Base-by-base conservation (phyloP, 2,888 invertebrate genomes). In the Drosophila seclusa region DNA sequence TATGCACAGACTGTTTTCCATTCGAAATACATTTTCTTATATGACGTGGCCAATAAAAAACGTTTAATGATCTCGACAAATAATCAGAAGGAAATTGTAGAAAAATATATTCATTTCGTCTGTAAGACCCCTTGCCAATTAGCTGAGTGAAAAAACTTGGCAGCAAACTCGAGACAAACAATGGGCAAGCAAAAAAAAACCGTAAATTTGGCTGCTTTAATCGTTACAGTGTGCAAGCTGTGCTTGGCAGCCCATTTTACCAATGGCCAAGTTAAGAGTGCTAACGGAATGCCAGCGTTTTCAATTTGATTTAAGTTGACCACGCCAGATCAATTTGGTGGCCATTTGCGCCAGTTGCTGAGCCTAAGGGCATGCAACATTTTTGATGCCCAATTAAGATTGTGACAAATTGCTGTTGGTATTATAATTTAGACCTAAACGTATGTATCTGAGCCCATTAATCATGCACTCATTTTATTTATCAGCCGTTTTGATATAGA, bases 271-370 rank as follows among this genome's bases (percentile, higher is more conserved):
- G 65, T 66, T 40, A 55, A 68, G 13, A 38, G 36, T 29, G 40
- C 55, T 27, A 60, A 52, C 64, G 60, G 40, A 50, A 40, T 78
- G 79, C 68, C 81, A 68, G 70, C 52, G 40, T 59, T 76, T 80
- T 80, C 76, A 74, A 83, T 80, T 80, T 88, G 73, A 86, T 89
- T 80, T 76, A 86, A 74, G 62, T 55, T 58, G 61, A 31, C 65
- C 76, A 78, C 34, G 34, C 24, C 27, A 55, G 27, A 11, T 87
- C 76, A 76, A 89, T 69, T 68, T 69, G 60, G 40, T 45, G 53
- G 55, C 42, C 50, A 58, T 66, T 78, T 78, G 42, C 57, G 10
- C 2, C 31, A 31, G 31, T 31, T 31, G 54, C 52, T 63, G 69
- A 74, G 70, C 77, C 77, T 45, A 31, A 55, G 66, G 50, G 67